Evolutionary conservation across 2,888 invertebrate genomes (phyloP).

Genomic region (Dryococelus australis): DNA sequence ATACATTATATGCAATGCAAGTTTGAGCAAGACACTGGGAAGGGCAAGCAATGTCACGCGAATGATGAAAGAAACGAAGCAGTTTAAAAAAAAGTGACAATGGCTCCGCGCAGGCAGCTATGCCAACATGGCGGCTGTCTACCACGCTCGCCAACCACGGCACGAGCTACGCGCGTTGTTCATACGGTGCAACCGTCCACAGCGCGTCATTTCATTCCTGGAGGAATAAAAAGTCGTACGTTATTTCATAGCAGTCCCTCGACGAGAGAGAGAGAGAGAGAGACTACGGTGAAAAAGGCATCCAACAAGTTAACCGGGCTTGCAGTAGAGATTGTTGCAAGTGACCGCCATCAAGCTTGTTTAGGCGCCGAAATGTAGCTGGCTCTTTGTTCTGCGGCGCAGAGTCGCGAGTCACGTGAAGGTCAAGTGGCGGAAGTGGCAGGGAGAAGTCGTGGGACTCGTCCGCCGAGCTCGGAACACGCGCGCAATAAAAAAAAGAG

Average conservation of each 20-base stretch:
- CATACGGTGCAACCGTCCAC: too few relatives aligned
- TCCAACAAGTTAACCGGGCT: too few relatives aligned
- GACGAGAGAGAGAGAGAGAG: too few relatives aligned
- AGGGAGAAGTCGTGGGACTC: conserved; percentile 16
- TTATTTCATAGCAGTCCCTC: too few relatives aligned
- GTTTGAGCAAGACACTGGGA: neutral
- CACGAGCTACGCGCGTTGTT: neutral
- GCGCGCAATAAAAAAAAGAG: neutral
- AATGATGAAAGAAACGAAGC: neutral
- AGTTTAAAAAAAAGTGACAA: neutral
- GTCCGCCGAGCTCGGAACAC: neutral
- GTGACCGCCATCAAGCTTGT: too few relatives aligned
- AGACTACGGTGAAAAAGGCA: too few relatives aligned
- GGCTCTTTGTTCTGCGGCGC: neutral
- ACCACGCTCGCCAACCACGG: neutral
- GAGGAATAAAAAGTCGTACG: too few relatives aligned
- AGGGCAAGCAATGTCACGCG: neutral
- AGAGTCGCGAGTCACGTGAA: neutral
- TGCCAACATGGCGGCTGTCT: neutral
- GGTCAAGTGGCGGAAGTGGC: conserved; percentile 4
- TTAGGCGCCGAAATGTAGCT: neutral
- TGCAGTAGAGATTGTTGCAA: too few relatives aligned
- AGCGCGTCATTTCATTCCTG: too few relatives aligned
- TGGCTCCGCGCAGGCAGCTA: neutral
- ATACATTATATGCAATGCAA: neutral